Percentiles rank a stretch among this genome's conserved stretches.
These are phyloP conservation scores for Laothoe populi DNA, from an alignment of 2,888 invertebrate species.

Conservation along the genomic window DNA sequence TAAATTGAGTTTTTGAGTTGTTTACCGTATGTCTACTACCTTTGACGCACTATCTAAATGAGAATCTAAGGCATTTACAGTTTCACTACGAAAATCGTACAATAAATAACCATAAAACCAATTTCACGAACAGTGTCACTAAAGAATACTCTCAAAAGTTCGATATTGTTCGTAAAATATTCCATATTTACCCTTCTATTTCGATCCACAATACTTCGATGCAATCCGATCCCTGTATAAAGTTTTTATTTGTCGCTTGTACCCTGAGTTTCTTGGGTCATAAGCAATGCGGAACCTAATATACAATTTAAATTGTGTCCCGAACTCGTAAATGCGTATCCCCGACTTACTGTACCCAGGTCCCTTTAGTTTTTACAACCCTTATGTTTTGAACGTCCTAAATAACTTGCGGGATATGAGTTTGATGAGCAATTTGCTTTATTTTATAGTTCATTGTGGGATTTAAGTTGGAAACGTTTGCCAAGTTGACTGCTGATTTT, in stretches of 20 bases:
- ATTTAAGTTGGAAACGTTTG: slow-evolving; percentile 13
- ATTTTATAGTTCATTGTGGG: slow-evolving; percentile 36
- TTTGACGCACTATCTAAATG: not conserved
- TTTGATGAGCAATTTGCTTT: slow-evolving; percentile 55
- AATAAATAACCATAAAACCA: slow-evolving; percentile 8
- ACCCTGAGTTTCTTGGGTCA: slow-evolving; percentile 50
- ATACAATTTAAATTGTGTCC: slow-evolving; percentile 76
- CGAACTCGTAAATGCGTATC: slow-evolving; percentile 56
- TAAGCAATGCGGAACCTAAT: slow-evolving; percentile 56
- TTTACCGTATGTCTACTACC: too few relatives aligned
- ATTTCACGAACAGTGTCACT: not conserved
- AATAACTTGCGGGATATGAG: slow-evolving; percentile 53
- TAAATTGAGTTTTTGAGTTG: too few relatives aligned
- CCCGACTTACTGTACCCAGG: slow-evolving; percentile 49
- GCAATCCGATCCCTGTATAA: slow-evolving; percentile 60
- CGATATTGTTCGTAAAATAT: slow-evolving; percentile 45
- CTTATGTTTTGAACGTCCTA: slow-evolving; percentile 47
- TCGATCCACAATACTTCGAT: slow-evolving; percentile 56
- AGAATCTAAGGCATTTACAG: not conserved
- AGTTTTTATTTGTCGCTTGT: slow-evolving; percentile 57
- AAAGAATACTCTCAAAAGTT: slow-evolving; percentile 32
- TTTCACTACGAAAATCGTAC: not conserved
- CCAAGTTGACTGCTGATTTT: slow-evolving; percentile 17
- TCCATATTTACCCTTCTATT: slow-evolving; percentile 44
- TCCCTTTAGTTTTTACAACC: slow-evolving; percentile 65